Percentiles rank a stretch among this genome's conserved stretches.
Evolutionary conservation across 2,113 vertebrate genomes (phyloP).

Genomic region (Chunga burmeisteri): DNA sequence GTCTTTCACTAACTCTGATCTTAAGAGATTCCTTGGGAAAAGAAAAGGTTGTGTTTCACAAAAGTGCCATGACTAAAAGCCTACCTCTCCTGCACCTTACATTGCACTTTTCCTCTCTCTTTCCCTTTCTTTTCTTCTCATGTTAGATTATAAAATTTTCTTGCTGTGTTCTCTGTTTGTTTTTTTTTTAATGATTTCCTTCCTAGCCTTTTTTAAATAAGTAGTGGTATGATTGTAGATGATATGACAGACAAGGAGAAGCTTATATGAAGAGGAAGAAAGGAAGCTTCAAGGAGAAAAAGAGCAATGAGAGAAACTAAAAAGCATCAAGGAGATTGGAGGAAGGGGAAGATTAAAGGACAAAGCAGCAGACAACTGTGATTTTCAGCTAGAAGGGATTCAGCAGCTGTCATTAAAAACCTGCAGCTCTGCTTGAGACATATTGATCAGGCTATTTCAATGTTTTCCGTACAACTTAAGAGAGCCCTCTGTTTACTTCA

Average conservation of each 20-base stretch:
- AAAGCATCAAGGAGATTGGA: not conserved
- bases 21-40: not conserved
- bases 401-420: slow-evolving; percentile 38
- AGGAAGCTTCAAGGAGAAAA: slow-evolving; percentile 16
- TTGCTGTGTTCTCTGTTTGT: not conserved
- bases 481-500: not conserved
- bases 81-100: not conserved
- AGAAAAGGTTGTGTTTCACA: not conserved
- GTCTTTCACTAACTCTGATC: not conserved
- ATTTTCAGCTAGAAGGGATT: slow-evolving; percentile 31
- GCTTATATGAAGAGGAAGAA: not conserved
- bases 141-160: not conserved
- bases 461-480: not conserved
- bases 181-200: not conserved
- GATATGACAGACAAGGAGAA: not conserved
- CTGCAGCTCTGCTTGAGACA: not conserved
- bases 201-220: not conserved
- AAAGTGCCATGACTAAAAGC: not conserved
- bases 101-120: not conserved
- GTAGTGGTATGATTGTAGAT: not conserved
- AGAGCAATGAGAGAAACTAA: not conserved
- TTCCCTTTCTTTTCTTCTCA: not conserved
- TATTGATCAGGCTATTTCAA: slow-evolving; percentile 8
- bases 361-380: not conserved
- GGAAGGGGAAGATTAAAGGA: slow-evolving; percentile 27